phyloP scores from a whole-genome alignment of 2,797 vertebrate species.

The Coracias cyanogaster region DNA sequence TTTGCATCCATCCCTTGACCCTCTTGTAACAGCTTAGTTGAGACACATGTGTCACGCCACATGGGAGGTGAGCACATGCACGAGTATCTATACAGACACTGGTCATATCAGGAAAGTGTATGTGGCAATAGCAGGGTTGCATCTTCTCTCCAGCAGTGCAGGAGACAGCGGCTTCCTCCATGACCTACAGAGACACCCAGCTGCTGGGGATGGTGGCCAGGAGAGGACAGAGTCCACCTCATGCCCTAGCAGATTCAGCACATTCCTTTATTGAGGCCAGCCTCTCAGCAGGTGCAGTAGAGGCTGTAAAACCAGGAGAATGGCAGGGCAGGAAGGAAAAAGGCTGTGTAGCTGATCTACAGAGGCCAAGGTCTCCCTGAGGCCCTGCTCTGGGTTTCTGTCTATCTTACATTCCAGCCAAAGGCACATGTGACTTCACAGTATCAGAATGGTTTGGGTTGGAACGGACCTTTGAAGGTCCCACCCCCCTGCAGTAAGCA shows the following conservation, averaged over 20 bases:
- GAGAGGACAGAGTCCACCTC: background rate
- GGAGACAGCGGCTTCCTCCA: accelerated
- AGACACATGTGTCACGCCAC: accelerated
- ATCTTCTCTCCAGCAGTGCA: background rate
- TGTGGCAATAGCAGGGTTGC: accelerated
- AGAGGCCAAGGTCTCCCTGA: background rate
- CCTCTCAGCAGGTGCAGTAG: background rate
- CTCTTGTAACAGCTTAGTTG: accelerated
- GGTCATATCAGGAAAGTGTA: background rate
- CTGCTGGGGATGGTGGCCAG: background rate
- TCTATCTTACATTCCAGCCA: accelerated
- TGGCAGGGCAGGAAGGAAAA: background rate
- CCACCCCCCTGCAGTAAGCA: background rate
- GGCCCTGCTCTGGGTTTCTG: background rate
- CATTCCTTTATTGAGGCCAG: background rate
- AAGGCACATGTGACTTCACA: background rate
- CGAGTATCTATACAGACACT: accelerated
- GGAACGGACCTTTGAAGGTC: background rate
- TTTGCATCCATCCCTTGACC: accelerated
- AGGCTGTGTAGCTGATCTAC: background rate
- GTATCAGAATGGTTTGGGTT: background rate
- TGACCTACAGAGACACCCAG: background rate
- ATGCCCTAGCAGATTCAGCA: background rate
- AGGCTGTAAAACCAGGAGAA: background rate
- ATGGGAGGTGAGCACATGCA: background rate